phyloP scores from a whole-genome alignment of 2,797 vertebrate genomes.

The Silurus lanzhouensis region DNA sequence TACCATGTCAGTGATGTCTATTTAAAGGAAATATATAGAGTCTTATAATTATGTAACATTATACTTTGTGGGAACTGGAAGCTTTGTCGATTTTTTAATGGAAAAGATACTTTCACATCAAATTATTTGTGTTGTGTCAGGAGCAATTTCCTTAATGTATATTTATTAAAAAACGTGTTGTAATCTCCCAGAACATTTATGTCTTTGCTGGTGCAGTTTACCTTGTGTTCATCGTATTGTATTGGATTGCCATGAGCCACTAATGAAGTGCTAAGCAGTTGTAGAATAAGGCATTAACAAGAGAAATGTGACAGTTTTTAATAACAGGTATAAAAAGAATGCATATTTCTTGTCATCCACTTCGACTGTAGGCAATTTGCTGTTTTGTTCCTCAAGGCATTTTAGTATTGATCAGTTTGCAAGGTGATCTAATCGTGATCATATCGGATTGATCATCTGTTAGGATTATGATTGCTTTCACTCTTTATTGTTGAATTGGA shows the following conservation, averaged over 20 bases:
- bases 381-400: constrained; percentile 6
- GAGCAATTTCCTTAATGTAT: background rate
- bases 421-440: constrained; percentile 35
- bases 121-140: background rate
- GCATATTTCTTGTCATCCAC: background rate
- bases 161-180: background rate
- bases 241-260: background rate
- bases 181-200: background rate
- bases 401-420: constrained; percentile 47
- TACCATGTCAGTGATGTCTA: background rate
- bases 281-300: background rate
- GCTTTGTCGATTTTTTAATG: background rate
- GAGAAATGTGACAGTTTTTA: background rate
- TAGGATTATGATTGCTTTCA: constrained; percentile 43
- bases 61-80: background rate
- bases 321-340: background rate
- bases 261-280: background rate
- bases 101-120: background rate
- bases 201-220: background rate
- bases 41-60: constrained; percentile 6
- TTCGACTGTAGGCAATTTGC: background rate
- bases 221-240: background rate
- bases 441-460: constrained; percentile 39
- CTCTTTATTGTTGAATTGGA: constrained; percentile 5
- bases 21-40: background rate